phyloP scores from a whole-genome alignment of 2,888 invertebrate genomes.

The Uloborus plumipes region DNA sequence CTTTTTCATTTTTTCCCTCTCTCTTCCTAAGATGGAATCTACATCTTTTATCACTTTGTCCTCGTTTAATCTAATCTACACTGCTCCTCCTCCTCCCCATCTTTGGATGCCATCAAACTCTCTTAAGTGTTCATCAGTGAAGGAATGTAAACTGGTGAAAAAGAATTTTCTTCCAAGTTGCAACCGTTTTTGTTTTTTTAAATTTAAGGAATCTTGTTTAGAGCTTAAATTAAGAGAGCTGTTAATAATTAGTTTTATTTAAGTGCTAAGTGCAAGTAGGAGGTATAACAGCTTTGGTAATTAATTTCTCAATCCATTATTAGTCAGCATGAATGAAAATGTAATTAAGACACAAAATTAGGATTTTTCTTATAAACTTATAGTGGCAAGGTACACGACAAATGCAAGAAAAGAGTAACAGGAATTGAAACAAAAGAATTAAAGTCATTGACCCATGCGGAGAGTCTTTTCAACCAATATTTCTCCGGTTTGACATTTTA shows the following conservation, averaged over 20 bases:
- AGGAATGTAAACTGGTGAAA: not conserved
- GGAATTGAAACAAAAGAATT: too few relatives aligned
- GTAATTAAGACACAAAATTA: too few relatives aligned
- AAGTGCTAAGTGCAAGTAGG: conserved; percentile 51
- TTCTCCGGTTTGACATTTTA: too few relatives aligned
- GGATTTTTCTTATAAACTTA: too few relatives aligned
- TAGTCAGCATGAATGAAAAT: too few relatives aligned
- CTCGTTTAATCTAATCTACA: conserved; percentile 59
- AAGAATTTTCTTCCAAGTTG: too few relatives aligned
- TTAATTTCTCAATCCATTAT: too few relatives aligned
- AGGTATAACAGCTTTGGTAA: conserved; percentile 2
- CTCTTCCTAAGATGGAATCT: conserved; percentile 5
- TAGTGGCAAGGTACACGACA: too few relatives aligned
- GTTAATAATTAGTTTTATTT: conserved; percentile 60
- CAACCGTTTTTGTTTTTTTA: too few relatives aligned
- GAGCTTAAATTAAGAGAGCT: conserved; percentile 48
- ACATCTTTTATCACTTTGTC: conserved; percentile 29
- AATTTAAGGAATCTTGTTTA: conserved; percentile 31
- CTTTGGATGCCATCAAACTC: not conserved
- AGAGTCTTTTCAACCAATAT: too few relatives aligned
- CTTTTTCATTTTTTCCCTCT: conserved; percentile 4
- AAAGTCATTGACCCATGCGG: too few relatives aligned
- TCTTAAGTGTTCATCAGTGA: not conserved
- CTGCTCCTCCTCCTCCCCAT: not conserved
- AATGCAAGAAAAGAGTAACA: too few relatives aligned